Evolutionary conservation across 1,140 invertebrate genomes (phyloP).

Genomic region (Notospermus geniculatus): DNA sequence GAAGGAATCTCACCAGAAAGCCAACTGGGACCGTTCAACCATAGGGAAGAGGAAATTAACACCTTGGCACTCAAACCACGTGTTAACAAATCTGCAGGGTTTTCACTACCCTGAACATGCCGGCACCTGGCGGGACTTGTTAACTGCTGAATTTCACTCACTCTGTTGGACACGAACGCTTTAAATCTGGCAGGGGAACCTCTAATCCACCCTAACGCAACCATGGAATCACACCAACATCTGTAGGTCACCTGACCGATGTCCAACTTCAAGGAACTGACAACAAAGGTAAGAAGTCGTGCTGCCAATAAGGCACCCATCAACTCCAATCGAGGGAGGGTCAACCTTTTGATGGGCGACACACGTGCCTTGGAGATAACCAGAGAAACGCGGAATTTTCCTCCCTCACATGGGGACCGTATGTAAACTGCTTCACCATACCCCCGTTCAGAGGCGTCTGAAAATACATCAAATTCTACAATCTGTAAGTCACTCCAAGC

Average conservation of each 20-base stretch:
- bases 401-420: neutral
- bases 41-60: too few species aligned
- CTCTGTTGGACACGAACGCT: constrained; percentile 17
- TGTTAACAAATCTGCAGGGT: constrained; percentile 24
- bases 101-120: constrained; percentile 15
- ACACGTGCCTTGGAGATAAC: neutral
- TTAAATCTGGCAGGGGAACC: constrained; percentile 12
- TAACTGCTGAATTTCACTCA: neutral
- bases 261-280: neutral
- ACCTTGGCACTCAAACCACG: too few species aligned
- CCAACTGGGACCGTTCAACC: too few species aligned
- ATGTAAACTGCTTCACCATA: constrained; percentile 2
- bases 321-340: constrained; percentile 8
- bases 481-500: neutral
- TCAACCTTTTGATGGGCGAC: neutral
- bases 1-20: too few species aligned
- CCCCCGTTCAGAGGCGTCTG: neutral
- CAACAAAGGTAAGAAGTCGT: neutral
- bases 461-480: neutral
- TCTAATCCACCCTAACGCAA: constrained; percentile 14
- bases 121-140: constrained; percentile 8
- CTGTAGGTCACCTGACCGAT: constrained; percentile 5
- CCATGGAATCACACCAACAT: constrained; percentile 14
- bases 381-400: neutral
- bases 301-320: constrained; percentile 1